A percentile compares a stretch with the other conserved stretches of the same genome.
Conservation (phyloP, 2,113 vertebrate genomes). For the Hypanus sabinus region DNA sequence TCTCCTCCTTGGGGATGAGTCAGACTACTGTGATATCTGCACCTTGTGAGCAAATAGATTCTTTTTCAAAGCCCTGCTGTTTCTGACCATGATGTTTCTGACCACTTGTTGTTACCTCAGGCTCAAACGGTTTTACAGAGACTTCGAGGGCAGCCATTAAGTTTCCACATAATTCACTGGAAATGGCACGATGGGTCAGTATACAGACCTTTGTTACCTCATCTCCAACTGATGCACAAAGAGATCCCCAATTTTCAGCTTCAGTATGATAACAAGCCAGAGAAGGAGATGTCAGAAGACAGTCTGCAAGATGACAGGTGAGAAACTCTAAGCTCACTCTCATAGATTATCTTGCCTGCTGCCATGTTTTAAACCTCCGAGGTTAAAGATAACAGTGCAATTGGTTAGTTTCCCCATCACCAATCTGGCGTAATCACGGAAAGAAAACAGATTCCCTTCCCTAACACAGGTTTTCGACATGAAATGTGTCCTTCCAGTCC, state of each 20-base stretch:
- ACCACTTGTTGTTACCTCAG: conserved; percentile 45
- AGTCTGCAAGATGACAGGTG: conserved; percentile 43
- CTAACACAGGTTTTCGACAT: too few relatives aligned
- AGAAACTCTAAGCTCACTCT: neutral
- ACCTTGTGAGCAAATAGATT: too few relatives aligned
- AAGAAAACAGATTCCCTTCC: too few relatives aligned
- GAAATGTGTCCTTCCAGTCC: too few relatives aligned
- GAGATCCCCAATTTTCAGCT: conserved; percentile 61
- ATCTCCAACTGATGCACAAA: conserved; percentile 54
- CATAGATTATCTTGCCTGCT: neutral
- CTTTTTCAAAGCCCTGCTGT: neutral
- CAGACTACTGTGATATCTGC: too few relatives aligned
- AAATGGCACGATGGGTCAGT: conserved; percentile 47
- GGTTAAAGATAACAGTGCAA: neutral
- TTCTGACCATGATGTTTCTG: neutral
- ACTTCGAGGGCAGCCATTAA: conserved; percentile 55
- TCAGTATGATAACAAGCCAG: conserved; percentile 36
- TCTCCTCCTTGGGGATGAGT: too few relatives aligned
- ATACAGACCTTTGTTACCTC: conserved; percentile 59
- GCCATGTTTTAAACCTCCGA: neutral
- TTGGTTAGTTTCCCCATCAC: neutral
- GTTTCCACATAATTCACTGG: conserved; percentile 58
- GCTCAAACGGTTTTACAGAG: conserved; percentile 57
- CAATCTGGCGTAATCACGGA: too few relatives aligned
- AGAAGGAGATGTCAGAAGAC: neutral